phyloP scores from a whole-genome alignment of 2,888 invertebrate genomes.

The Urechis unicinctus region DNA sequence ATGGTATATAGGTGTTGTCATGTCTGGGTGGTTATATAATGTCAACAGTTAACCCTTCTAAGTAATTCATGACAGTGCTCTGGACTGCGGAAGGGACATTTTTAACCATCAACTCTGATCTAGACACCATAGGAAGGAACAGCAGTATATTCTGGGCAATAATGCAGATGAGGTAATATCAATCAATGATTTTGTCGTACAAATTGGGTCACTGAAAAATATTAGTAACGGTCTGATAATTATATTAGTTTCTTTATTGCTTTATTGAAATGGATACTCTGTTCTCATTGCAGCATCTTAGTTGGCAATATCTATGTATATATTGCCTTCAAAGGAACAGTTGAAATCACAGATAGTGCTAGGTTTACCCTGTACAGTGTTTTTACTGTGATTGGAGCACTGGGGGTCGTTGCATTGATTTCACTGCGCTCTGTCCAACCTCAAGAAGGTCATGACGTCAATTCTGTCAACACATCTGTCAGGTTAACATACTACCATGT shows the following conservation, averaged over 20 bases:
- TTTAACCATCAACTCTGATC: conserved; percentile 81
- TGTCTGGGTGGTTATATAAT: too few relatives aligned
- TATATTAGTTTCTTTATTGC: too few relatives aligned
- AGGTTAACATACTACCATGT: too few relatives aligned
- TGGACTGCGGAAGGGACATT: conserved; percentile 95
- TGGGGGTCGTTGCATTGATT: conserved; percentile 58
- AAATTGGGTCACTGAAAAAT: too few relatives aligned
- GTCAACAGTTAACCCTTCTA: too few relatives aligned
- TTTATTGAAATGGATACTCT: too few relatives aligned
- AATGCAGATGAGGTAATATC: conserved; percentile 86
- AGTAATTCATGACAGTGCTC: too few relatives aligned
- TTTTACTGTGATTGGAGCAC: conserved; percentile 63
- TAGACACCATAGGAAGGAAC: conserved; percentile 82
- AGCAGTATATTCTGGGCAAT: conserved; percentile 97
- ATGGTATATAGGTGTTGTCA: too few relatives aligned
- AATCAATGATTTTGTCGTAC: too few relatives aligned
- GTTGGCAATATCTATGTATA: conserved; percentile 93
- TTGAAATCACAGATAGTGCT: conserved; percentile 64
- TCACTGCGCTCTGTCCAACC: conserved; percentile 39
- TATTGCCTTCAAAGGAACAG: conserved; percentile 73
- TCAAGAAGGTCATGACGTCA: too few relatives aligned
- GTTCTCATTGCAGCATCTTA: conserved; percentile 65
- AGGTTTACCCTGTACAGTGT: conserved; percentile 76
- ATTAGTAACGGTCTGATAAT: too few relatives aligned
- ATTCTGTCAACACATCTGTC: too few relatives aligned